Evolutionary conservation across 1,140 invertebrate genomes (phyloP).

Genomic region (Atta cephalotes): DNA sequence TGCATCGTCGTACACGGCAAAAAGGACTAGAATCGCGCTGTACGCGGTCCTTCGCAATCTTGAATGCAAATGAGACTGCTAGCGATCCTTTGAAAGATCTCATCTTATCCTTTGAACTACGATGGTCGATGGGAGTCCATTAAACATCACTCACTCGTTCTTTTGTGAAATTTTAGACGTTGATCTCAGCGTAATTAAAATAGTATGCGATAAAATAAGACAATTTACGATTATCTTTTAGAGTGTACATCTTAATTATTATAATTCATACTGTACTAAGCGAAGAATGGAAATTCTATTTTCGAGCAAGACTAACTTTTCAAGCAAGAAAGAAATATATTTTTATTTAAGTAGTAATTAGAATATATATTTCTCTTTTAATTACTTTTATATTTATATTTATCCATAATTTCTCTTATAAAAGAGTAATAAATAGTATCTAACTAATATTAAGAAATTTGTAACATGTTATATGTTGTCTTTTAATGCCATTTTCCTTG

Average conservation of each 20-base stretch:
- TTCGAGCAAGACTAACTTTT: not conserved
- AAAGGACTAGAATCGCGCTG: slow-evolving; percentile 28
- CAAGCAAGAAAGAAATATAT: not conserved
- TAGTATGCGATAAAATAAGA: slow-evolving; percentile 1
- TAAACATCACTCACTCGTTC: slow-evolving; percentile 63
- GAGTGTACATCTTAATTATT: not conserved
- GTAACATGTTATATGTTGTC: not conserved
- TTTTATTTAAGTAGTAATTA: not conserved
- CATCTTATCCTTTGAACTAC: slow-evolving; percentile 73
- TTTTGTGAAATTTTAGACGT: slow-evolving; percentile 66
- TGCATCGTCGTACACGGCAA: slow-evolving; percentile 39
- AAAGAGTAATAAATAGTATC: not conserved
- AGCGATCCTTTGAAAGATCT: slow-evolving; percentile 76
- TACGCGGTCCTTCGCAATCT: slow-evolving; percentile 69
- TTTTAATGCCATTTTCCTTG: not conserved
- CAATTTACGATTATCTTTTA: slow-evolving; percentile 9
- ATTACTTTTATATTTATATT: not conserved
- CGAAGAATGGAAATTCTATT: not conserved
- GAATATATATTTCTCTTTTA: not conserved
- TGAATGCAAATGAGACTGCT: slow-evolving; percentile 77
- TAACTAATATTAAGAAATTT: not conserved
- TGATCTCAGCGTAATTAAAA: slow-evolving; percentile 70
- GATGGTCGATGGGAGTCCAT: slow-evolving; percentile 67
- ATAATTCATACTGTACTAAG: not conserved
- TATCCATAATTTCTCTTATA: not conserved